Base-by-base conservation (phyloP, 2,797 vertebrate genomes). In the Hypotaenidia okinawae region DNA sequence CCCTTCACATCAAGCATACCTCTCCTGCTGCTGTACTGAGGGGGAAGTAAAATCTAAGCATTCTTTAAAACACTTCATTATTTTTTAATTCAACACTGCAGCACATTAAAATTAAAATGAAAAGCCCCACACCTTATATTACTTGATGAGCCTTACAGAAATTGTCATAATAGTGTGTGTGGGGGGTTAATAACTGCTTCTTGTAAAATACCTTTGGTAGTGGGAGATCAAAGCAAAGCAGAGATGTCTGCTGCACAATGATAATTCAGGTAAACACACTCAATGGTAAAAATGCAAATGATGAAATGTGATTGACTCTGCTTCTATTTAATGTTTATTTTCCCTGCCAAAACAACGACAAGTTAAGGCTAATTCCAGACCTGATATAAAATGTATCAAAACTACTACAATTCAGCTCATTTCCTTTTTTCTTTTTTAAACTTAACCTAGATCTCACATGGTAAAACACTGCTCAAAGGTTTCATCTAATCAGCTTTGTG, bases 271-370 rank as follows among this genome's bases (percentile, higher is more conserved):
- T 94, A 94, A 94, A 89, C 92, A 94, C 32, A 58, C 10, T 85
- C 61, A 93, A 43, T 52, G 17, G 54, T 74, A 67, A 91, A 95
- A 86, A 91, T 91, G 78, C 58, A 97, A 93, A 95, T 92, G 70
- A 39, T 72, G 62, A 94, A 89, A 78, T 61, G 66, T 93, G 83
- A 74, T 87, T 69, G 86, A 92, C 51, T 95, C 95, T 75, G 21
- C n/a, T 84, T 95, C 69, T 80, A 78, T 87, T 97, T 85, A 64
- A 85, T 90, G 82, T 92, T 94, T 94, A 83, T 93, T 97, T 96
- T 86, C 72, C 41, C 47, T 91, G 33, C 62, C 74, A 95, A 90
- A 94, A 55, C 66, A 87, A 49, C 2, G 33, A 73, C 35, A 87
- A 93, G 82, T 76, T 80, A 89, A 93, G 92, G 93, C 66, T 94